Base-by-base conservation (phyloP, 2,113 vertebrate species). In the Empidonax alnorum region DNA sequence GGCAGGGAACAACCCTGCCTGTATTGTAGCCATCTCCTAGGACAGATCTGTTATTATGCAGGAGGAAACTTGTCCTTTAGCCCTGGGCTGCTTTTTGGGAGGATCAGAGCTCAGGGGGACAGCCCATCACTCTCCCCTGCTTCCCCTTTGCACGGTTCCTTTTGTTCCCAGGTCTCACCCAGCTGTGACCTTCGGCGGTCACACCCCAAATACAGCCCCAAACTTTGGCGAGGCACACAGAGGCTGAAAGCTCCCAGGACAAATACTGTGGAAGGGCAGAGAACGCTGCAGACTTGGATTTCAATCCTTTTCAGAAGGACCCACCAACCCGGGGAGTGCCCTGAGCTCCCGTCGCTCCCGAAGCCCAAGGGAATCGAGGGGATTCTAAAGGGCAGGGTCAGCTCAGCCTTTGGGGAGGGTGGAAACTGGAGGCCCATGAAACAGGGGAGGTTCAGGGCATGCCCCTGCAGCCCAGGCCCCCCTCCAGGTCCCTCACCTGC, bases 401-500 rank as follows among this genome's bases (percentile, higher is more conserved):
- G 67, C 81, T 50, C 80, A 44, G 91, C 44, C 84, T 18, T 1
- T 17, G 63, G 6, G 65, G n/a, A 30, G 7, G 44, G 31, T n/a
- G 53, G 30, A 35, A 87, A 23, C 14, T 9, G 44, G 74, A 68
- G 58, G 28, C 17, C 3, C 0, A 15, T 0, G 23, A 3, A 3
- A 2, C 0, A 15, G 0, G 33, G 14, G 27, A 27, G 7, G 37
- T 1, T 35, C 7, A 22, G 77, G 72, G 47, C 23, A 12, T 6
- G 10, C 24, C 8, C 2, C 15, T 39, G 39, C 56, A 55, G 84
- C 28, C 22, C 3, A 10, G 31, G n/a, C 14, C 30, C 71, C 4
- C 1, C 1, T 49, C 15, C 81, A 7, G 91, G 50, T 0, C 62
- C 25, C 6, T 71, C 96, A 99, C 99, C 98, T 98, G 98, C 98